These are phyloP conservation scores for Scaptomyza reducta DNA, from an alignment of 2,888 invertebrate species.

Conservation along the genomic window DNA sequence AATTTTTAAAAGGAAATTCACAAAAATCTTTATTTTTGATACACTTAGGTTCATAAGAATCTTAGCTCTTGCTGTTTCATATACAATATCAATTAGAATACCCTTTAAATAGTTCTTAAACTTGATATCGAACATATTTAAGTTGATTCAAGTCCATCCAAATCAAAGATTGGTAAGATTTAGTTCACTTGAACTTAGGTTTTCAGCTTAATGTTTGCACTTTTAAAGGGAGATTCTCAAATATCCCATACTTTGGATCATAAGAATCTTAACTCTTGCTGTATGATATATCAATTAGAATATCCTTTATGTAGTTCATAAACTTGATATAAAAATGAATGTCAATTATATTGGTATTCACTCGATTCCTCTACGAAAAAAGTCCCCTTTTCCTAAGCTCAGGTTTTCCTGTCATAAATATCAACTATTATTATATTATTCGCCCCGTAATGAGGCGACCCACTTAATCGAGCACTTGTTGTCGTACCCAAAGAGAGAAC, in stretches of 20 bases:
- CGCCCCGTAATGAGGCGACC: constrained; percentile 4
- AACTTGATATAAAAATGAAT: neutral
- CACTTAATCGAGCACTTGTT: constrained; percentile 20
- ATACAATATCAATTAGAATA: neutral
- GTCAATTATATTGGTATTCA: constrained; percentile 2
- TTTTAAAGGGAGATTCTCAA: too few relatives aligned
- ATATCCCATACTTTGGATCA: neutral
- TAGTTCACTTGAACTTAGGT: too few relatives aligned
- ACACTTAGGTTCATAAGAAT: neutral
- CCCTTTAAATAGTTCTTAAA: neutral
- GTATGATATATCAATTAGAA: neutral
- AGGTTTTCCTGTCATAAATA: constrained; percentile 21
- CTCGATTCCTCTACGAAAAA: neutral
- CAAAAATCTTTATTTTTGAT: too few relatives aligned
- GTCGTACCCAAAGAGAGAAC: constrained; percentile 5
- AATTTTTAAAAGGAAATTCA: too few relatives aligned
- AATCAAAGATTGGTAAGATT: too few relatives aligned
- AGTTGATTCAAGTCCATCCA: too few relatives aligned
- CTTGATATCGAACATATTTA: neutral
- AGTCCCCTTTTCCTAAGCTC: neutral
- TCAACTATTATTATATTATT: too few relatives aligned
- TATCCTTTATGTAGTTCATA: neutral
- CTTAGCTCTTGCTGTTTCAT: neutral
- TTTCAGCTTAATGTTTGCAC: too few relatives aligned
- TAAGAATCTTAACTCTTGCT: neutral